Conservation (phyloP, 2,888 invertebrate species). For the Oxyscelio sp. region DNA sequence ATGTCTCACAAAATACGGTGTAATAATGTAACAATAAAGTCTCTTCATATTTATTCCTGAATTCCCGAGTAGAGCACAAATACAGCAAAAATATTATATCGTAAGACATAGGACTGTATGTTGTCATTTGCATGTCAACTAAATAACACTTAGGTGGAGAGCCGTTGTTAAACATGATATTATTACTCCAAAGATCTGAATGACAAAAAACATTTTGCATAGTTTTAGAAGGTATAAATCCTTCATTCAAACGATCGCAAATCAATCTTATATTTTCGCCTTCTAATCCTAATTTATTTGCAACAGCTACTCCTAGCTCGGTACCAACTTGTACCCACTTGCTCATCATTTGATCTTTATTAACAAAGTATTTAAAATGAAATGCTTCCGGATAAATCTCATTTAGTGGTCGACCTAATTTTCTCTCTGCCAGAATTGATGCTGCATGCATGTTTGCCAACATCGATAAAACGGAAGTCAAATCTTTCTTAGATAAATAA, state of each 20-base stretch:
- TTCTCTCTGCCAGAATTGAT: conserved; percentile 82
- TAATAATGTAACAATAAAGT: conserved; percentile 51
- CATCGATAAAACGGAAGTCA: conserved; percentile 78
- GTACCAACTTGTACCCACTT: conserved; percentile 39
- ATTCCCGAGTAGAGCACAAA: conserved; percentile 33
- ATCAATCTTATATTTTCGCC: conserved; percentile 11
- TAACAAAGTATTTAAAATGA: background rate
- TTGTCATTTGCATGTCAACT: conserved; percentile 92
- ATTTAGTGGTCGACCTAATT: conserved; percentile 78
- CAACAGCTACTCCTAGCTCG: conserved; percentile 71
- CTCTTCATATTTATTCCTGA: conserved; percentile 29
- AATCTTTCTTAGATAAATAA: conserved; percentile 72
- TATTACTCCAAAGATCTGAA: conserved; percentile 91
- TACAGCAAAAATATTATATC: conserved; percentile 64
- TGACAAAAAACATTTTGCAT: conserved; percentile 89
- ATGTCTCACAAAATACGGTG: conserved; percentile 35
- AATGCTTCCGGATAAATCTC: conserved; percentile 80
- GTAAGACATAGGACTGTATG: conserved; percentile 87
- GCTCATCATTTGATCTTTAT: conserved; percentile 63
- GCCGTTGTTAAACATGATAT: conserved; percentile 90
- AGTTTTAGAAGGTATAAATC: conserved; percentile 42
- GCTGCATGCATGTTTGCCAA: conserved; percentile 83
- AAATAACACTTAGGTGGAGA: conserved; percentile 90
- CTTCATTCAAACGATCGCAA: conserved; percentile 26
- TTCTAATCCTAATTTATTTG: conserved; percentile 66